These are phyloP conservation scores for Tor tambroides DNA, from an alignment of 2,113 vertebrate genomes.

Conservation along the genomic window DNA sequence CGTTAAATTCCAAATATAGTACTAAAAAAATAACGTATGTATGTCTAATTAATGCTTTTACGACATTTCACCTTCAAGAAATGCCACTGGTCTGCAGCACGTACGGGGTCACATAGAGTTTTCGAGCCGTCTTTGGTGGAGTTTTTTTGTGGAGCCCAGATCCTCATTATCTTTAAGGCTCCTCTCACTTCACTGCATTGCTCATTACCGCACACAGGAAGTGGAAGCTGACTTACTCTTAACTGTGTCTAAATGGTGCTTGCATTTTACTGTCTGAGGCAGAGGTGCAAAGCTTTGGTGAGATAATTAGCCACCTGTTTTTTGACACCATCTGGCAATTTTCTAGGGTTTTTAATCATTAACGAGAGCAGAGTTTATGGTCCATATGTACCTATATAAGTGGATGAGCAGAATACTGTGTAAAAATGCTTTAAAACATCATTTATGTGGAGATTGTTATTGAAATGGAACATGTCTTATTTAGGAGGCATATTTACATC, in stretches of 20 bases:
- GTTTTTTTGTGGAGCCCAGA: constrained; percentile 33
- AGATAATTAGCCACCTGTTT: constrained; percentile 60
- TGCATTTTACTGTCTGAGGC: constrained; percentile 48
- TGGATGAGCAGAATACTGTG: not conserved
- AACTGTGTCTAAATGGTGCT: constrained; percentile 51
- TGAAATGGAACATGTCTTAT: not conserved
- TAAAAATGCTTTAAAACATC: not conserved
- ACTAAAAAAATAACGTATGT: not conserved
- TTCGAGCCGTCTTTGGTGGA: not conserved
- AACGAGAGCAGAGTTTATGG: constrained; percentile 29
- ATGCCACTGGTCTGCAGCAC: not conserved
- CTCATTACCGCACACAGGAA: constrained; percentile 67
- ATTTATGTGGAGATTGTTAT: no score
- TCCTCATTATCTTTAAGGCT: constrained; percentile 75
- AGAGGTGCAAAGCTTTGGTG: constrained; percentile 60
- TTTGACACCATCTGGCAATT: constrained; percentile 59
- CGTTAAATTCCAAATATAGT: not conserved
- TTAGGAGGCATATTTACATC: not conserved
- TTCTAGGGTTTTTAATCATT: constrained; percentile 50
- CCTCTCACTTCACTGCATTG: constrained; percentile 69
- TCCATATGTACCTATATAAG: constrained; percentile 40
- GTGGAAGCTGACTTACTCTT: constrained; percentile 44
- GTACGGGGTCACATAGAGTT: not conserved
- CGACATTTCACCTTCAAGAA: not conserved
- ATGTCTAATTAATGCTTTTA: not conserved